Conservation (phyloP, 2,888 invertebrate genomes). For the Xestia rhomboidea region DNA sequence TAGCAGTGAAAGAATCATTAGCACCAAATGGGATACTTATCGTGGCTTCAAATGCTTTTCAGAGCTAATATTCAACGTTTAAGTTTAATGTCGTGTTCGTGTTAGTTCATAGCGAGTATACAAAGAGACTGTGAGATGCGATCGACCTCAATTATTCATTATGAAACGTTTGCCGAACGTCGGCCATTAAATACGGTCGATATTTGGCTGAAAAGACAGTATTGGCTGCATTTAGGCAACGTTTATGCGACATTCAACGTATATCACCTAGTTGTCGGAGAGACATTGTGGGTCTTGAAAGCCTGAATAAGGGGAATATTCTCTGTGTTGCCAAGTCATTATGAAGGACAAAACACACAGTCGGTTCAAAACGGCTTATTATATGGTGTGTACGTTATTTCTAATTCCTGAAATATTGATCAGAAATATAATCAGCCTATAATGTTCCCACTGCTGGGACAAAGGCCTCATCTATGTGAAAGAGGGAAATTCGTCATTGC, state of each 20-base stretch:
- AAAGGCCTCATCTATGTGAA: neutral
- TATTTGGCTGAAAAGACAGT: conserved; percentile 13
- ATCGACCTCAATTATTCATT: conserved; percentile 27
- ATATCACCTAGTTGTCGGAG: neutral
- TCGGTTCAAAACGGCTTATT: neutral
- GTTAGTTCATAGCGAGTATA: conserved; percentile 5
- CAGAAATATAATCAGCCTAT: neutral
- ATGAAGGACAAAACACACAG: neutral
- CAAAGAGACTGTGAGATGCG: conserved; percentile 35
- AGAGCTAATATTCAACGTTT: conserved; percentile 49
- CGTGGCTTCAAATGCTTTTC: conserved; percentile 45
- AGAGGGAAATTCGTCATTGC: neutral
- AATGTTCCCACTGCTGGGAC: neutral
- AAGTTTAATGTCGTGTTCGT: conserved; percentile 28
- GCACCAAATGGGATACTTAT: conserved; percentile 50
- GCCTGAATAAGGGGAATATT: neutral
- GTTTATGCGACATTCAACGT: conserved; percentile 4
- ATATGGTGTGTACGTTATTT: neutral
- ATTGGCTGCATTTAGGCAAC: neutral
- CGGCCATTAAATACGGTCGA: neutral
- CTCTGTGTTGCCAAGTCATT: neutral
- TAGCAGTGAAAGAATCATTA: conserved; percentile 55
- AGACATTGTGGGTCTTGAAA: neutral
- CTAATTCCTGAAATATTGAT: neutral
- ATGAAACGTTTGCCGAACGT: conserved; percentile 12